phyloP scores from a whole-genome alignment of 2,888 invertebrate species.

The Podabrus alpinus region DNA sequence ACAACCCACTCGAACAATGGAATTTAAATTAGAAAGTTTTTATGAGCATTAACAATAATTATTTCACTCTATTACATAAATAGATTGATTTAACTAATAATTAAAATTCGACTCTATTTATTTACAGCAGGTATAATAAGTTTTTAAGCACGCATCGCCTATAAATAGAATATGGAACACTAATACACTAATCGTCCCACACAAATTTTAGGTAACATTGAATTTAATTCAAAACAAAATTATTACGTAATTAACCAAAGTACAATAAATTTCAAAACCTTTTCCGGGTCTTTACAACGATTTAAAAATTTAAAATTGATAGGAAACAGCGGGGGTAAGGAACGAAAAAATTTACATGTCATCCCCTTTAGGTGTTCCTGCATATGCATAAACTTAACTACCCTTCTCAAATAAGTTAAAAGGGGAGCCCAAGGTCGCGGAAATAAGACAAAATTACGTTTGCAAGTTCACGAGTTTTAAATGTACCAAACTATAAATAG shows the following conservation, averaged over 20 bases:
- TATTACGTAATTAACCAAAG: slow-evolving; percentile 5
- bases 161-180: slow-evolving; percentile 15
- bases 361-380: slow-evolving; percentile 6
- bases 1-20: background rate
- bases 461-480: background rate
- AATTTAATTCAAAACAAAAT: slow-evolving; percentile 19
- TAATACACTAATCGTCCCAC: slow-evolving; percentile 9
- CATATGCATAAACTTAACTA: slow-evolving; percentile 25
- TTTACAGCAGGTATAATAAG: background rate
- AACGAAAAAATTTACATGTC: slow-evolving; percentile 7
- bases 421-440: slow-evolving; percentile 16
- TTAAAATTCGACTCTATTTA: background rate
- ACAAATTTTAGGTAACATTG: slow-evolving; percentile 7
- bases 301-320: background rate
- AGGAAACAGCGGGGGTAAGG: background rate
- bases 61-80: background rate
- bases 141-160: slow-evolving; percentile 1
- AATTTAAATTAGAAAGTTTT: background rate
- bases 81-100: background rate
- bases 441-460: background rate
- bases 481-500: background rate
- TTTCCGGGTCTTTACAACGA: background rate
- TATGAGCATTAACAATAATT: background rate
- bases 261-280: background rate
- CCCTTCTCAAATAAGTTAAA: slow-evolving; percentile 14